phyloP scores from a whole-genome alignment of 2,888 invertebrate species.

The Melikaiella ostensackeni region DNA sequence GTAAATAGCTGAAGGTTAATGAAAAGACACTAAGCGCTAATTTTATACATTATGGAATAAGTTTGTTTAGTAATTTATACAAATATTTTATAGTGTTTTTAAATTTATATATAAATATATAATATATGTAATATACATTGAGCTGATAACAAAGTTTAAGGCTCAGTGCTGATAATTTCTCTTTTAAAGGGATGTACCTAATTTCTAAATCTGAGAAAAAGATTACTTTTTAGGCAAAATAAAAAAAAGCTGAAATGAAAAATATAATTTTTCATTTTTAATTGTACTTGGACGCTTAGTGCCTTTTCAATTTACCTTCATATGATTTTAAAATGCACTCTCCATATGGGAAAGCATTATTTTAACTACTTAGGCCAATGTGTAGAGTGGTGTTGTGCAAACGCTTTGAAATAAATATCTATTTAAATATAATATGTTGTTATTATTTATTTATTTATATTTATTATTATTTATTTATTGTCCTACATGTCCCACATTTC shows the following conservation, averaged over 20 bases:
- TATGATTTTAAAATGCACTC: constrained; percentile 31
- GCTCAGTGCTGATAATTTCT: background rate
- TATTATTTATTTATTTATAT: background rate
- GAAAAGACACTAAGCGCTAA: constrained; percentile 26
- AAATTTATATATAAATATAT: background rate
- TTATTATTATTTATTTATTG: background rate
- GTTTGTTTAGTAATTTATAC: background rate
- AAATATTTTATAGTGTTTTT: background rate
- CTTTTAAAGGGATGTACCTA: background rate
- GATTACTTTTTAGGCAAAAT: constrained; percentile 3
- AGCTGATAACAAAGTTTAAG: background rate
- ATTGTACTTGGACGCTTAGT: background rate
- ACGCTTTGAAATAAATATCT: constrained; percentile 72
- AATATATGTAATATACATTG: background rate
- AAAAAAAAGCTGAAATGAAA: background rate
- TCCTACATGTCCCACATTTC: too few species aligned
- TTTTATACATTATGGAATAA: background rate
- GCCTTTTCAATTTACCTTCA: constrained; percentile 14
- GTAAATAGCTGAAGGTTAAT: constrained; percentile 33
- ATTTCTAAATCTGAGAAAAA: background rate
- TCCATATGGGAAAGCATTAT: constrained; percentile 58
- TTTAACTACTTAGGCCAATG: constrained; percentile 65
- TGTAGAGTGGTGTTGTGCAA: constrained; percentile 70
- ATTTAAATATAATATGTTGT: constrained; percentile 61
- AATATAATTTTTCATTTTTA: constrained; percentile 35